Base-by-base conservation (phyloP, 2,797 vertebrate genomes). In the Schizopygopsis pylzovi region DNA sequence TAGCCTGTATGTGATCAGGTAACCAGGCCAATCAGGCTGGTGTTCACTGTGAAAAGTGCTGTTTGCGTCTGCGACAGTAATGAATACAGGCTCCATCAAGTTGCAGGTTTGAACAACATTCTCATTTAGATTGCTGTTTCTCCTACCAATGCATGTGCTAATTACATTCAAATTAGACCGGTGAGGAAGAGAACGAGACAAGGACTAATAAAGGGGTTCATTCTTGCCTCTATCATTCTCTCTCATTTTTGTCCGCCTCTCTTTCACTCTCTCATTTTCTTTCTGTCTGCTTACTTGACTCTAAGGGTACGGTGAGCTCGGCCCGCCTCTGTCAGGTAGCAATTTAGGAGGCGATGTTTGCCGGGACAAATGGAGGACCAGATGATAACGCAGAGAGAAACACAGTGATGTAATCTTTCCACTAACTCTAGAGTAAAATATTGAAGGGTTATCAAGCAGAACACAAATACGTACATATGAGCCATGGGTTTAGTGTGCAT, bases 121-220 rank as follows among this genome's bases (percentile, higher is more conserved):
- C 93, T 95, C 92, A 92, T 94, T 95, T 93, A 92, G 91, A 91
- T 81, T 68, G 88, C 92, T 89, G 91, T 93, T 95, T 94, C 91
- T 92, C 75, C 87, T 86, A 87, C 91, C 92, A 89, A 92, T 93
- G 90, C 85, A 87, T 85, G 87, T 84, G 87, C 91, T 95, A 95
- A 95, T 95, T 95, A 94, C 92, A 93, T 95, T 94, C 94, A 94
- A 94, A 95, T 94, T 89, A 94, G 93, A 87, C 87, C 90, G 89
- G 92, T 82, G 89, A 87, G 89, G 79, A 86, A 86, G 88, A 67
- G 84, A 85, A 22, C 81, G 89, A 89, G 92, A 92, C 87, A 90
- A 90, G 81, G 86, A 91, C 87, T 87, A 78, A 88, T 88, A 87
- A 86, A 61, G 81, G 61, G 73, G 82, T 93, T 92, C 90, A 91